Evolutionary conservation across 1,140 invertebrate genomes (phyloP), one percentile per base, ranked within the genome.

Genomic region (Psilanteris sp.): DNA sequence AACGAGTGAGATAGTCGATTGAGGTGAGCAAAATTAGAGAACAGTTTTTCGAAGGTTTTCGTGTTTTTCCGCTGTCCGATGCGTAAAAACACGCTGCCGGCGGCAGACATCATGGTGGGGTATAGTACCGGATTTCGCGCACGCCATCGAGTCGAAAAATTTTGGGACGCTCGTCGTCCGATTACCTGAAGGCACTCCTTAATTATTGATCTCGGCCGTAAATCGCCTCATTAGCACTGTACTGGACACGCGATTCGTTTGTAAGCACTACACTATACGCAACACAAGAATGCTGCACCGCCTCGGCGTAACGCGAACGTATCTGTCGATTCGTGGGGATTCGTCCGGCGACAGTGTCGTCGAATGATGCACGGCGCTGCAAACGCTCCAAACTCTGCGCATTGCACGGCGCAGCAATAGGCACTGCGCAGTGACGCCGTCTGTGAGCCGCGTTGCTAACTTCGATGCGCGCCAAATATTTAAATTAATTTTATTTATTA

Each of bases 151-250:
- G n/a, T 48, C 29, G 20, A 7, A 13, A 15, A 1, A n/a, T 32
- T 13, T 1, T n/a, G 16, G 11, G 10, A 18, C 36, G n/a, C 37
- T 3, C 7, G 1, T 13, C 9, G 26, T 1, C 0, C 24, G 1
- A 46, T 83, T 85, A 85, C 83, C 83, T 85, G 81, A 81, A 81
- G 81, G 80, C 81, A 79, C 81, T 83, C 72, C 74, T 81, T 72
- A 78, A 70, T 83, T 80, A 83, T 82, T 55, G 75, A 78, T 76
- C 48, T 46, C 37, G 48, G 55, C 54, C 52, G 75, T 72, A 71
- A 54, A 66, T 77, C 70, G 75, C 76, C 61, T 77, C 81, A 83
- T 81, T 78, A 75, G 80, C 79, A 81, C 79, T 72, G 64, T 80
- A 71, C 81, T 75, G 61, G 52, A 74, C 54, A 54, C 70, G 70